These are phyloP conservation scores for Parnassius orleans DNA, from an alignment of 2,888 invertebrate species.

Conservation along the genomic window DNA sequence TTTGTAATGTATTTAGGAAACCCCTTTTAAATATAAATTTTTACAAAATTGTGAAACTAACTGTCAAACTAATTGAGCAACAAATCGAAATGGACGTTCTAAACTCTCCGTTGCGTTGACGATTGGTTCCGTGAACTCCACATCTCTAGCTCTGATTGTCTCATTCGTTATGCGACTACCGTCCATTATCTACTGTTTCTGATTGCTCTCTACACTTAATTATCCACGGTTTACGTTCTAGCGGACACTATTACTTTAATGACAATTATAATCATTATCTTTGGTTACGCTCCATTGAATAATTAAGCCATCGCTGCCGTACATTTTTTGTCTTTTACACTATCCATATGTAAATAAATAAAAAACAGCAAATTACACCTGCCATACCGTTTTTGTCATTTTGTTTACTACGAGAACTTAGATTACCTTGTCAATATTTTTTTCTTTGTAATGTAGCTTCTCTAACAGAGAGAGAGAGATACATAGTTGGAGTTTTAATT, in stretches of 20 bases:
- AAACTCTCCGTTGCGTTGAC: conserved; percentile 29
- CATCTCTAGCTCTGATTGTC: conserved; percentile 30
- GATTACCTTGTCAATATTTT: conserved; percentile 22
- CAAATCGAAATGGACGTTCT: conserved; percentile 22
- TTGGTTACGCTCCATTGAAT: conserved; percentile 58
- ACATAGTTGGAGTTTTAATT: background rate
- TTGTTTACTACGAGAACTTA: conserved; percentile 21
- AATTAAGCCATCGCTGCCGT: conserved; percentile 47
- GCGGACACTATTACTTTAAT: conserved; percentile 58
- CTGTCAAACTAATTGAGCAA: conserved; percentile 17
- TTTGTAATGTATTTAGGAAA: too few species aligned
- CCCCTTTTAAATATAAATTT: too few species aligned
- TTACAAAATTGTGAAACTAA: background rate
- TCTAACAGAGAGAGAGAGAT: background rate
- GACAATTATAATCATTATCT: conserved; percentile 66
- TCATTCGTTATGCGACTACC: conserved; percentile 65
- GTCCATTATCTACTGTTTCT: conserved; percentile 52
- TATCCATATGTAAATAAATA: conserved; percentile 24
- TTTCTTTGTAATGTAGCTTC: conserved; percentile 17
- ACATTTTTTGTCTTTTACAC: conserved; percentile 14
- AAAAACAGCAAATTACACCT: conserved; percentile 27
- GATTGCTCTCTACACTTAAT: conserved; percentile 46
- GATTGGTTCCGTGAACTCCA: conserved; percentile 50
- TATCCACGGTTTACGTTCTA: conserved; percentile 65
- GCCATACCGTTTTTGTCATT: conserved; percentile 23